These are phyloP conservation scores for Dasyornis broadbenti DNA, from an alignment of 2,113 vertebrate genomes.

Conservation along the genomic window DNA sequence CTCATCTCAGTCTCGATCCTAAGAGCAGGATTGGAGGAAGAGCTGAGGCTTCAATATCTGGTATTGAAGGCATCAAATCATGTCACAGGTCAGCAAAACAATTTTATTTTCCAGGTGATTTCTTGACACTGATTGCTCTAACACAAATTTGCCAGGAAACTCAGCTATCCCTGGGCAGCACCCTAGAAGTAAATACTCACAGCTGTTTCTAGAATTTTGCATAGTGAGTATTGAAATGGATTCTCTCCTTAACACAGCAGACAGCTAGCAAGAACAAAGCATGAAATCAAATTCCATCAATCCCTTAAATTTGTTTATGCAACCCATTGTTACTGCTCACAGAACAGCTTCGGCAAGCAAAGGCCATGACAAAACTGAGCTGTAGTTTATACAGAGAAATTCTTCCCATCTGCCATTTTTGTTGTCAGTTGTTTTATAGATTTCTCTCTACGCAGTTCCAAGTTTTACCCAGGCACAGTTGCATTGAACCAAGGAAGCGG, in stretches of 20 bases:
- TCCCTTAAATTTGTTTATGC: neutral
- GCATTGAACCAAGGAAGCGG: neutral
- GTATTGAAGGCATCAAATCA: neutral
- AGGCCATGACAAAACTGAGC: neutral
- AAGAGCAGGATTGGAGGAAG: neutral
- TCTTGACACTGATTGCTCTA: neutral
- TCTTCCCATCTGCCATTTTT: slow-evolving; percentile 40
- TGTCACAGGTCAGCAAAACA: neutral
- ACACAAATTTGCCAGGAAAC: neutral
- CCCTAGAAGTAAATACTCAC: neutral
- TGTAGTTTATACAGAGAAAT: neutral
- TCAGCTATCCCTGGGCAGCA: neutral
- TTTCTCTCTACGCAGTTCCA: slow-evolving; percentile 10
- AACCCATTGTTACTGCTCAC: slow-evolving; percentile 11
- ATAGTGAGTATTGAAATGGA: slow-evolving; percentile 10
- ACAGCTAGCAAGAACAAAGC: neutral
- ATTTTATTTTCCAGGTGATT: neutral
- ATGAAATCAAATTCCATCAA: neutral
- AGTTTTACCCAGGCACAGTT: neutral
- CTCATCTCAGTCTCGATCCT: neutral
- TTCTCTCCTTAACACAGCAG: neutral
- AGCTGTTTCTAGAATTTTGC: neutral
- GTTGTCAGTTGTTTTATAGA: slow-evolving; percentile 5
- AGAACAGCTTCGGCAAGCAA: slow-evolving; percentile 22
- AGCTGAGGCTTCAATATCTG: neutral